Evolutionary conservation across 2,797 vertebrate species (phyloP).

Genomic region (Clarias fuscus): DNA sequence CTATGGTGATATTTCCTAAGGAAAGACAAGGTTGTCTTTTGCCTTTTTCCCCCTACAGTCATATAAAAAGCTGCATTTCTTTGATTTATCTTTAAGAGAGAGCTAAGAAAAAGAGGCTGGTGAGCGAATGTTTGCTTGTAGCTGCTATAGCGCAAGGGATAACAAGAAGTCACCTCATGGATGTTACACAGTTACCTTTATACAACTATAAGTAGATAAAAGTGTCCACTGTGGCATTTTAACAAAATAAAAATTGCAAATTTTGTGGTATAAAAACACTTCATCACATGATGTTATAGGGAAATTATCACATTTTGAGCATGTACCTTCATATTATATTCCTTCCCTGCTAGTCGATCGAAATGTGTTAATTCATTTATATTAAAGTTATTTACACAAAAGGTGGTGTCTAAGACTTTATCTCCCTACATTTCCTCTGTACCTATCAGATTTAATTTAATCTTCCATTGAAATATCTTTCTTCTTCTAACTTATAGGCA

Average conservation of each 20-base stretch:
- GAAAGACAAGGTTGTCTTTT: background rate
- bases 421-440: background rate
- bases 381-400: conserved; percentile 4
- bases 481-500: conserved; percentile 58
- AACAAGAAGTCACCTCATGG: too few relatives aligned
- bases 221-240: too few relatives aligned
- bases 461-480: conserved; percentile 57
- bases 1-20: background rate
- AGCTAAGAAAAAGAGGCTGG: too few relatives aligned
- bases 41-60: background rate
- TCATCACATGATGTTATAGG: too few relatives aligned
- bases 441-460: conserved; percentile 57
- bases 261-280: too few relatives aligned
- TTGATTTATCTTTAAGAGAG: too few relatives aligned
- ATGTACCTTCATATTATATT: background rate
- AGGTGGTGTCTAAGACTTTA: conserved; percentile 1
- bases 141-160: too few relatives aligned
- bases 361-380: background rate
- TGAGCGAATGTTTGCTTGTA: too few relatives aligned
- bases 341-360: background rate
- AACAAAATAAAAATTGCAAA: too few relatives aligned
- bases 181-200: too few relatives aligned
- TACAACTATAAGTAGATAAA: too few relatives aligned
- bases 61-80: too few relatives aligned
- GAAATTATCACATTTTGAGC: background rate